Conservation (phyloP, 1,140 invertebrate genomes). For the Propsilocerus akamusi region DNA sequence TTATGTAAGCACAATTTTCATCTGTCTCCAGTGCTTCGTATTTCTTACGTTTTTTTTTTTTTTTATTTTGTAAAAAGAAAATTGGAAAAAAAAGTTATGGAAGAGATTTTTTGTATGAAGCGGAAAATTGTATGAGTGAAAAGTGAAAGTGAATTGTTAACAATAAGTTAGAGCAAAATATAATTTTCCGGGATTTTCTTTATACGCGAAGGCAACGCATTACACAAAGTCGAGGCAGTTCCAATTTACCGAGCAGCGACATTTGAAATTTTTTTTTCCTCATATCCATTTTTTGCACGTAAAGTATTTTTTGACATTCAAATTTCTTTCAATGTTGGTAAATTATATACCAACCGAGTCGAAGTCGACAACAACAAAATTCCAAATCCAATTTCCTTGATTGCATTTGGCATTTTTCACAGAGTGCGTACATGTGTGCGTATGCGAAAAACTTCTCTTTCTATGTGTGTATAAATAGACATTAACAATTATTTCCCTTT, state of each 20-base stretch:
- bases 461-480: neutral
- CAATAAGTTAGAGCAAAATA: conserved; percentile 2
- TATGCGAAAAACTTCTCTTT: too few species aligned
- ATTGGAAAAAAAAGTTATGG: neutral
- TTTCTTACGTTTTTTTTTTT: neutral
- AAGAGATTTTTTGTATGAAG: neutral
- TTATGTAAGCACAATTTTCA: neutral
- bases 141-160: neutral
- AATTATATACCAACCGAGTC: too few species aligned
- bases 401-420: conserved; percentile 1
- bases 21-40: neutral
- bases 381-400: conserved; percentile 2
- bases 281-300: too few species aligned
- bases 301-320: too few species aligned
- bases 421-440: neutral
- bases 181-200: conserved; percentile 1
- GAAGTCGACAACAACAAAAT: too few species aligned
- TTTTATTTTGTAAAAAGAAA: neutral
- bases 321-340: too few species aligned
- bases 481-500: neutral
- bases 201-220: too few species aligned
- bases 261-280: too few species aligned
- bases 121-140: conserved; percentile 1
- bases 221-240: too few species aligned
- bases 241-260: too few species aligned